phyloP scores from a whole-genome alignment of 92 coral and sea anemone species.

The Virgularia gustaviana region DNA sequence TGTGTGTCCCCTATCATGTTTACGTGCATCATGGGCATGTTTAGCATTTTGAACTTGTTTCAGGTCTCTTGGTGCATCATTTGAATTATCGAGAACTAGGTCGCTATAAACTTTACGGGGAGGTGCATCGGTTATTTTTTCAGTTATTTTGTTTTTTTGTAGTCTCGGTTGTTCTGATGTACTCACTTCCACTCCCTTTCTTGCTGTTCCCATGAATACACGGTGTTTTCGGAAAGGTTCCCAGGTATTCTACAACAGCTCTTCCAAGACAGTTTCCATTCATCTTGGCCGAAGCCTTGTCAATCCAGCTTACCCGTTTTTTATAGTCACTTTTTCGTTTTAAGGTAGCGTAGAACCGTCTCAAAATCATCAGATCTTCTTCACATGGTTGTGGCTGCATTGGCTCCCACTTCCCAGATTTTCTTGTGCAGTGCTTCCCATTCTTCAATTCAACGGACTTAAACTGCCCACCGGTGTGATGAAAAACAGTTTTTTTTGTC shows the following conservation, averaged over 20 bases:
- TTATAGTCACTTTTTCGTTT: constrained; percentile 5
- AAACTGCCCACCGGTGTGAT: neutral
- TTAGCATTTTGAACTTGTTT: neutral
- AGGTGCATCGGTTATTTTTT: neutral
- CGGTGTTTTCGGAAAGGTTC: neutral
- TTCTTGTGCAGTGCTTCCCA: neutral
- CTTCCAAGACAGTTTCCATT: neutral
- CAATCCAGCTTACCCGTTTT: neutral
- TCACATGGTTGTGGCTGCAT: constrained; percentile 1
- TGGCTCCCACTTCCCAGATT: neutral
- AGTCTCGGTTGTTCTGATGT: neutral
- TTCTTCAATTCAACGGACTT: neutral
- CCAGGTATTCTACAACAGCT: constrained; percentile 15
- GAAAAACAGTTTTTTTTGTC: neutral
- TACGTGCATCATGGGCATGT: no score
- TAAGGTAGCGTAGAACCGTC: neutral
- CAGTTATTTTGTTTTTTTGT: neutral
- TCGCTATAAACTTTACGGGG: neutral
- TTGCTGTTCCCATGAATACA: constrained; percentile 4
- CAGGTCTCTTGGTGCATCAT: neutral
- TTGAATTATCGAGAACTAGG: neutral
- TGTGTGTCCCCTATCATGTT: neutral
- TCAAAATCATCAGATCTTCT: neutral
- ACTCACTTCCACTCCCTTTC: constrained; percentile 2
- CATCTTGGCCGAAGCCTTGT: neutral